Evolutionary conservation across 2,797 vertebrate species (phyloP).

Genomic region (Buphagus erythrorhynchus): DNA sequence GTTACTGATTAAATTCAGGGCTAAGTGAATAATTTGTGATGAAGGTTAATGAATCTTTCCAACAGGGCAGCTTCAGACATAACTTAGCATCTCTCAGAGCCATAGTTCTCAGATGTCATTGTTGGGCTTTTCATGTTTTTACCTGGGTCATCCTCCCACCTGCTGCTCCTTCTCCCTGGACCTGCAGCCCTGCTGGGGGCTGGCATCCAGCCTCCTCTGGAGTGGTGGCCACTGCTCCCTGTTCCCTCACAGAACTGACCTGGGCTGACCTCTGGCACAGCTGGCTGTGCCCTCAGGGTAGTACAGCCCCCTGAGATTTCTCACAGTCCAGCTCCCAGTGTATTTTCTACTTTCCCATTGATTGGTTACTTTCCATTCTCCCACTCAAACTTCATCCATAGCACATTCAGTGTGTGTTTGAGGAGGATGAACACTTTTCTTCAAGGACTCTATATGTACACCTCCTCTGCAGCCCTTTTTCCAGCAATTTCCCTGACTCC

Average conservation of each 20-base stretch:
- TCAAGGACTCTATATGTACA: fast-evolving
- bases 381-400: neutral
- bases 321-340: fast-evolving
- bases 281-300: neutral
- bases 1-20: neutral
- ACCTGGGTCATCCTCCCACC: neutral
- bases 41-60: neutral
- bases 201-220: neutral
- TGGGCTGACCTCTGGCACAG: neutral
- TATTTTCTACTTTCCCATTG: too few species aligned
- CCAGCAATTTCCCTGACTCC: neutral
- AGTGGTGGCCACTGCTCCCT: neutral
- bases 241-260: neutral
- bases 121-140: neutral
- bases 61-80: neutral
- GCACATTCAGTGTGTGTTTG: fast-evolving
- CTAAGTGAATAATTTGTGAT: neutral
- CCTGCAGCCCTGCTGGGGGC: fast-evolving
- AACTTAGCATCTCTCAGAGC: neutral
- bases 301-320: neutral
- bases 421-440: neutral
- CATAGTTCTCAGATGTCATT: neutral
- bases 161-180: neutral
- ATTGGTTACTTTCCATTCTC: neutral
- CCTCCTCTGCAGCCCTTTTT: neutral